phyloP scores from a whole-genome alignment of 1,140 invertebrate genomes.

The Drosophila seguyi region DNA sequence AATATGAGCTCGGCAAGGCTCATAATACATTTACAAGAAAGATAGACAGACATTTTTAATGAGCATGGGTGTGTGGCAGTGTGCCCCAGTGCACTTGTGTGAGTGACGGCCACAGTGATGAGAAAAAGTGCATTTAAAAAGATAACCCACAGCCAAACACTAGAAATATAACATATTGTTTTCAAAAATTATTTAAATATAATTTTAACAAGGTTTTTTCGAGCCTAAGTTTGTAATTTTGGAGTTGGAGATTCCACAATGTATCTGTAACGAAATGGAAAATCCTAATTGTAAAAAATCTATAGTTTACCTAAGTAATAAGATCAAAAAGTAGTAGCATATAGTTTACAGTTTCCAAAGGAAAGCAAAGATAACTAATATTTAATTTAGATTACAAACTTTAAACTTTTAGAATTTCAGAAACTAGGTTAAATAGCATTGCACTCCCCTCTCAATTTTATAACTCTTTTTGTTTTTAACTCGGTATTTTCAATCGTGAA shows the following conservation, averaged over 20 bases:
- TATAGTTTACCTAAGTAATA: too few species aligned
- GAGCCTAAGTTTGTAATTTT: not conserved
- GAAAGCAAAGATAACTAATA: too few species aligned
- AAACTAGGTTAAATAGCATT: too few species aligned
- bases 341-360: too few species aligned
- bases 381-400: too few species aligned
- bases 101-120: conserved; percentile 22
- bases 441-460: too few species aligned
- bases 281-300: too few species aligned
- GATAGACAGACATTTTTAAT: conserved; percentile 74
- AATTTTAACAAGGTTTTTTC: not conserved
- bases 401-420: too few species aligned
- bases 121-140: not conserved
- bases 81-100: conserved; percentile 14
- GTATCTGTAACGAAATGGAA: too few species aligned
- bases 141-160: not conserved
- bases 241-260: not conserved
- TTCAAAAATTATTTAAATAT: not conserved
- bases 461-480: too few species aligned
- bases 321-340: too few species aligned
- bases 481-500: not conserved
- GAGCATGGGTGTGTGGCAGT: conserved; percentile 58
- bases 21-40: conserved; percentile 78
- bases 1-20: conserved; percentile 68
- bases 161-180: not conserved